These are phyloP conservation scores for Chrysolina americana DNA, from an alignment of 2,888 invertebrate species.

Conservation along the genomic window DNA sequence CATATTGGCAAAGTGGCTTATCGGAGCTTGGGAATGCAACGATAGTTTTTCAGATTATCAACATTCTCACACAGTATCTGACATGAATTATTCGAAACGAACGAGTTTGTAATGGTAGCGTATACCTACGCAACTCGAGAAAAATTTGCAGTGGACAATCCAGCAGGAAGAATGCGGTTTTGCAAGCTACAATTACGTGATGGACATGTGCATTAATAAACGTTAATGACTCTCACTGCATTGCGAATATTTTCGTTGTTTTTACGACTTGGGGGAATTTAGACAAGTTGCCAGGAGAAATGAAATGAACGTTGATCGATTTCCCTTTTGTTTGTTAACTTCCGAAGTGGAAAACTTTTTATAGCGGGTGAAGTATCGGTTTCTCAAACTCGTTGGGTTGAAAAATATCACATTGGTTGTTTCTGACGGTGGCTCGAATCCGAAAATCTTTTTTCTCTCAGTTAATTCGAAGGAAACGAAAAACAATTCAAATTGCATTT, in stretches of 20 bases:
- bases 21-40: background rate
- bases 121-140: background rate
- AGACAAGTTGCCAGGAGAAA: background rate
- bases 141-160: slow-evolving; percentile 16
- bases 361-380: no score
- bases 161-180: slow-evolving; percentile 15
- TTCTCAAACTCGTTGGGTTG: no score
- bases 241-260: slow-evolving; percentile 6
- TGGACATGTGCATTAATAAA: slow-evolving; percentile 17
- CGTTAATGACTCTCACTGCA: slow-evolving; percentile 13
- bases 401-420: no score
- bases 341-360: no score
- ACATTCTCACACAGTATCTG: background rate
- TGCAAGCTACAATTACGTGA: slow-evolving; percentile 5
- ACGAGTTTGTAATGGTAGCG: slow-evolving; percentile 7
- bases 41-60: slow-evolving; percentile 2
- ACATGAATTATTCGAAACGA: slow-evolving; percentile 8
- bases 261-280: background rate
- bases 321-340: background rate
- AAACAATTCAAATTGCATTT: no score
- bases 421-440: no score
- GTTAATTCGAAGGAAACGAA: no score
- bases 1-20: background rate
- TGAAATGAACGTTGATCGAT: background rate
- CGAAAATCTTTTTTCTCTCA: no score